A percentile compares a stretch with the other conserved stretches of the same genome.
phyloP scores from a whole-genome alignment of 2,797 vertebrate species.

The Liparis tanakae region DNA sequence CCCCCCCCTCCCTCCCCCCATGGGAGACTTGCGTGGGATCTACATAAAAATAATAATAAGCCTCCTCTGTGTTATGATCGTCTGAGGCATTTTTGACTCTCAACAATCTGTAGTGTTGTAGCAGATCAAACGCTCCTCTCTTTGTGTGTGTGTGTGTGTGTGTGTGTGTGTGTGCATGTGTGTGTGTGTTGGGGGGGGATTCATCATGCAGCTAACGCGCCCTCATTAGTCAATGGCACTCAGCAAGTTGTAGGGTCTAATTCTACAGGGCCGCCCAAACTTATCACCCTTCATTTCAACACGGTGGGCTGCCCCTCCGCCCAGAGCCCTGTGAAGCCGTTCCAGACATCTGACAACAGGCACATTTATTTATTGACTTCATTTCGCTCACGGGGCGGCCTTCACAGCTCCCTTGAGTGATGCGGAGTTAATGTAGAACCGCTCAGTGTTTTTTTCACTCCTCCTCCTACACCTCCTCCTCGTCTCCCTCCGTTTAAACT shows the following conservation, averaged over 20 bases:
- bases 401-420: slow-evolving; percentile 79
- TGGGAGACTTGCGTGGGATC: slow-evolving; percentile 23
- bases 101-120: slow-evolving; percentile 63
- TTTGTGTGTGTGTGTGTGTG: not conserved
- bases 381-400: slow-evolving; percentile 74
- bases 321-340: slow-evolving; percentile 73
- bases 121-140: slow-evolving; percentile 63
- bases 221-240: slow-evolving; percentile 80
- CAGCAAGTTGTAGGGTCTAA: slow-evolving; percentile 76
- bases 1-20: no score
- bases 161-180: no score
- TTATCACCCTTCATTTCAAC: slow-evolving; percentile 76
- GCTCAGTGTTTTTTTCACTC: slow-evolving; percentile 66
- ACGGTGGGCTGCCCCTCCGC: slow-evolving; percentile 66
- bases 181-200: slow-evolving; percentile 8
- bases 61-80: slow-evolving; percentile 54
- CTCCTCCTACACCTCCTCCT: slow-evolving; percentile 46
- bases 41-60: slow-evolving; percentile 51
- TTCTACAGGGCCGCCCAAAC: slow-evolving; percentile 73
- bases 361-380: slow-evolving; percentile 83
- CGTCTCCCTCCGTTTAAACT: slow-evolving; percentile 64
- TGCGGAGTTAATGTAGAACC: slow-evolving; percentile 80
- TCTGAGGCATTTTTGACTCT: slow-evolving; percentile 59
- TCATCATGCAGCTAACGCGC: slow-evolving; percentile 56
- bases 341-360: slow-evolving; percentile 83